A percentile compares a stretch with the other conserved stretches of the same genome.
Evolutionary conservation across 2,113 vertebrate genomes (phyloP).

Genomic region (Nannospalax galili): DNA sequence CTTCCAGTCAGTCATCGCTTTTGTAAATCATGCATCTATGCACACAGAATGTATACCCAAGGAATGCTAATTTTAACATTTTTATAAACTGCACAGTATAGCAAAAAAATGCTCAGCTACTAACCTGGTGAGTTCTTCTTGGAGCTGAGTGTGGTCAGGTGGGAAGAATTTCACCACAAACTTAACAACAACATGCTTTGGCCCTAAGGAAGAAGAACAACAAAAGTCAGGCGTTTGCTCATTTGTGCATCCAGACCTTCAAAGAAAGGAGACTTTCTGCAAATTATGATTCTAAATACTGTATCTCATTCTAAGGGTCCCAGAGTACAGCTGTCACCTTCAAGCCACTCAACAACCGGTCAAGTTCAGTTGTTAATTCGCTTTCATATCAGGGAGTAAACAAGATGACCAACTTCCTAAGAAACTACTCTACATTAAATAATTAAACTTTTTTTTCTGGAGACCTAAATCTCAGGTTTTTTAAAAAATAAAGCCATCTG

Average conservation of each 20-base stretch:
- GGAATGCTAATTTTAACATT: background rate
- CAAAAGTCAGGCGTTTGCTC: background rate
- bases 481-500: background rate
- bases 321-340: background rate
- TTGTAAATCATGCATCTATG: background rate
- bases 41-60: background rate
- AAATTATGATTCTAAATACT: background rate
- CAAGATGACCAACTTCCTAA: background rate
- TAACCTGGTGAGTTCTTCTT: conserved; percentile 98
- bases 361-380: background rate
- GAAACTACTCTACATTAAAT: background rate
- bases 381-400: background rate
- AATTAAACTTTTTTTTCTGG: background rate
- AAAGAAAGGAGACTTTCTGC: background rate
- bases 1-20: background rate
- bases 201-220: conserved; percentile 86
- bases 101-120: no score
- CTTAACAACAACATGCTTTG: conserved; percentile 93
- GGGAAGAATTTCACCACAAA: conserved; percentile 99
- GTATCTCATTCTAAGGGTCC: background rate
- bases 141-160: conserved; percentile 96
- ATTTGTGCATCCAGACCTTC: background rate
- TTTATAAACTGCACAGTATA: no score
- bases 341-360: background rate
- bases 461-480: background rate